Conservation (phyloP, 1,140 invertebrate genomes). For the Aplysia californica region DNA sequence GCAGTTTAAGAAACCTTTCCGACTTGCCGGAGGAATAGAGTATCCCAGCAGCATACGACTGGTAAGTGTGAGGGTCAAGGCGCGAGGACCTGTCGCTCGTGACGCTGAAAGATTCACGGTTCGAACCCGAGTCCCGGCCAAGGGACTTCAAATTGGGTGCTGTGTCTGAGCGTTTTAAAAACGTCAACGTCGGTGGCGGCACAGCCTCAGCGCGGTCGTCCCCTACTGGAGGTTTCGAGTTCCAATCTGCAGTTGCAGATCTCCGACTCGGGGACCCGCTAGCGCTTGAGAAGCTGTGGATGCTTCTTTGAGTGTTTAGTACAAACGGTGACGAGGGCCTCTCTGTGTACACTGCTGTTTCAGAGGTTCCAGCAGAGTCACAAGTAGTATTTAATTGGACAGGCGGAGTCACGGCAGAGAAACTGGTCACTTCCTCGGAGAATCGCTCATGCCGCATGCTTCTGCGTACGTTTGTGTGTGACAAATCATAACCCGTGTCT, state of each 20-base stretch:
- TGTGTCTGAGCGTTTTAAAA: conserved; percentile 15
- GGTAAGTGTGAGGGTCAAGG: conserved; percentile 61
- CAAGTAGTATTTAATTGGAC: background rate
- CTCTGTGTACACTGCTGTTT: too few relatives aligned
- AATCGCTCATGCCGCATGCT: background rate
- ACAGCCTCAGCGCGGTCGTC: background rate
- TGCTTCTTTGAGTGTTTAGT: background rate
- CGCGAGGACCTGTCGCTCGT: conserved; percentile 58
- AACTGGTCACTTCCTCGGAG: conserved; percentile 5
- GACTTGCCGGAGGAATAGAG: conserved; percentile 80
- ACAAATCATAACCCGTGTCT: too few relatives aligned
- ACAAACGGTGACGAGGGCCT: background rate
- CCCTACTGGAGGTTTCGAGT: too few relatives aligned
- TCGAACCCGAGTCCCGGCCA: background rate
- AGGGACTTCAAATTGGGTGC: background rate
- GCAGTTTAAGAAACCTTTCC: conserved; percentile 85
- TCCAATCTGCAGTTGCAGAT: background rate
- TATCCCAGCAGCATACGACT: conserved; percentile 72
- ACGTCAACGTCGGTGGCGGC: too few relatives aligned
- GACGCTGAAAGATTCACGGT: conserved; percentile 18
- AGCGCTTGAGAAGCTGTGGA: background rate
- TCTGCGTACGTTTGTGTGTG: background rate
- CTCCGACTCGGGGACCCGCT: background rate
- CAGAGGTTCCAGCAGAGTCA: background rate
- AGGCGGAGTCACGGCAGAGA: background rate